phyloP scores from a whole-genome alignment of 2,113 vertebrate genomes.

The Corythoichthys haematopterus region DNA sequence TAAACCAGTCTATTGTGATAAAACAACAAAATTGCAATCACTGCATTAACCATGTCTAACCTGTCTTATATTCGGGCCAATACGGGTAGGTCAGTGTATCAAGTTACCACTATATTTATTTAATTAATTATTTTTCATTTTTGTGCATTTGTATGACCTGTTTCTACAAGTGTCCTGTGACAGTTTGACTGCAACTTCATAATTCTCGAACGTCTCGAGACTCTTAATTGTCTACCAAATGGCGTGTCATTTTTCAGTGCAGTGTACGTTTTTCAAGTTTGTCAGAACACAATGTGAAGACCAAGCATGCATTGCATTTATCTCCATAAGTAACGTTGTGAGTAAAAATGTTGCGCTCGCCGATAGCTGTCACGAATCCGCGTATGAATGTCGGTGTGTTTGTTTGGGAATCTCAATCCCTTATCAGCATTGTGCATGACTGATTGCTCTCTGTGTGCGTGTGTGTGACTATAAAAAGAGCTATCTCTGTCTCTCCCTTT shows the following conservation, averaged over 20 bases:
- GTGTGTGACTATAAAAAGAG: background rate
- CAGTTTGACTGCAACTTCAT: background rate
- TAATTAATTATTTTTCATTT: background rate
- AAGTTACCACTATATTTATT: too few species aligned
- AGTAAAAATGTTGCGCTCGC: slow-evolving; percentile 2
- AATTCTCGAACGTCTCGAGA: background rate
- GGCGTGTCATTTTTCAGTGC: background rate
- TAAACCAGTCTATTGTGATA: too few species aligned
- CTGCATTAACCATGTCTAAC: too few species aligned
- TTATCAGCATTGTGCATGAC: slow-evolving; percentile 63
- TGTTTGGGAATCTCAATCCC: slow-evolving; percentile 39
- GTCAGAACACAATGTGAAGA: background rate
- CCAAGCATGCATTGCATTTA: background rate
- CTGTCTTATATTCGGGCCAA: too few species aligned
- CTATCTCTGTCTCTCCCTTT: slow-evolving; percentile 37
- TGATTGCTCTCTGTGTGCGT: slow-evolving; percentile 64
- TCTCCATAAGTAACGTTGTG: slow-evolving; percentile 23
- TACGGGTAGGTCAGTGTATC: too few species aligned
- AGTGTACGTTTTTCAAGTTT: background rate
- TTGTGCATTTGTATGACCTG: too few species aligned
- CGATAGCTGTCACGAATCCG: slow-evolving; percentile 34
- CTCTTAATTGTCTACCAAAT: background rate
- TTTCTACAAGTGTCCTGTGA: background rate
- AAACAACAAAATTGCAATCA: too few species aligned
- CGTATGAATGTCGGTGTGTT: slow-evolving; percentile 15